Base-by-base conservation (phyloP, 2,888 invertebrate genomes). In the Psylliodes chrysocephalus region DNA sequence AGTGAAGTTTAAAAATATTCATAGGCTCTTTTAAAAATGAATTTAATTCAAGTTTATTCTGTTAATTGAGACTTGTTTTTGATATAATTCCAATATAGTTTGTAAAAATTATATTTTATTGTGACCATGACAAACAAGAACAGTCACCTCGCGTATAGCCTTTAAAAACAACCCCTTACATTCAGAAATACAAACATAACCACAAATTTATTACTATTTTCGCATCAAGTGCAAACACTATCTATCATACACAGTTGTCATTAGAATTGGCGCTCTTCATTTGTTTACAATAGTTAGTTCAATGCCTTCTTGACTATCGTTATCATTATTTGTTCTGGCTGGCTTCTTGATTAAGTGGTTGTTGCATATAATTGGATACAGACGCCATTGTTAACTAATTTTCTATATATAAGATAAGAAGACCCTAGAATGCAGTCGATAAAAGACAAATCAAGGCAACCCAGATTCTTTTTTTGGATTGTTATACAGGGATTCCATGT, bases 221-320 rank as follows among this genome's bases (percentile, higher is more conserved):
- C 35, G 53, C 25, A 38, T 38, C 46, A 22, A 38, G 19, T 19
- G 18, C 12, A 53, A 53, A 35, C 19, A 35, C 30, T 18, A 53
- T 53, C 53, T 22, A 53, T 53, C 53, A 53, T 14, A 8, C 10
- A 8, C 7, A 18, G 15, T 51, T 33, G 28, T 51, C 33, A 30
- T 51, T 51, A 17, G 30, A 33, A 51, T 30, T 30, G 33, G 46
- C 46, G 46, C 14, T 46, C 19, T 46, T 46, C 25, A 14, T 22
- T 46, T 51, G 51, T 51, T 51, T 51, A 51, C 51, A 28, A 17
- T 17, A 33, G 51, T 18, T 33, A n/a, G 51, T 51, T 51, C 51
- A 51, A 51, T 51, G 51, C 51, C 51, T 51, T 33, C 33, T 28
- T 18, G 33, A 33, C 10, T 30, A 17, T 22, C 46, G 46, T 46